Evolutionary conservation across 2,113 vertebrate genomes (phyloP).

Genomic region (Melanotaenia duboulayi): DNA sequence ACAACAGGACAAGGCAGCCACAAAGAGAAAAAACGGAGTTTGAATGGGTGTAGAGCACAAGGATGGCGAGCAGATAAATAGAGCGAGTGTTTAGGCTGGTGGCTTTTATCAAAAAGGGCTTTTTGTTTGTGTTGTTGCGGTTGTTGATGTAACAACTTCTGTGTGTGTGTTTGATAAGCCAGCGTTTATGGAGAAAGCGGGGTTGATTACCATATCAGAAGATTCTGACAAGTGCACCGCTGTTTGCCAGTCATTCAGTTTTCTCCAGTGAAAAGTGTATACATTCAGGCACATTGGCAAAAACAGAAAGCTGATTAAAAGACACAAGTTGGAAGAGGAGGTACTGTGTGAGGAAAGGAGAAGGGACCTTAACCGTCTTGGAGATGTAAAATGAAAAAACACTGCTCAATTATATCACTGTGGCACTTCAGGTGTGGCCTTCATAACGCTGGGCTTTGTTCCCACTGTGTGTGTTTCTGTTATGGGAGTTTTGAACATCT

Average conservation of each 20-base stretch:
- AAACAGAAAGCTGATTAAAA: constrained; percentile 44
- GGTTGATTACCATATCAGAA: constrained; percentile 73
- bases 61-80: constrained; percentile 52
- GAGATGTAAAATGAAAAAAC: constrained; percentile 49
- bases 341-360: constrained; percentile 17
- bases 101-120: constrained; percentile 65
- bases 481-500: constrained; percentile 42
- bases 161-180: constrained; percentile 57
- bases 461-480: constrained; percentile 46
- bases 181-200: constrained; percentile 37
- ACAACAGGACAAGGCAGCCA: constrained; percentile 62
- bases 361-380: constrained; percentile 29
- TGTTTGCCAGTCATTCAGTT: constrained; percentile 52
- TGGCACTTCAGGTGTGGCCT: constrained; percentile 64
- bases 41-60: constrained; percentile 57
- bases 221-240: constrained; percentile 52
- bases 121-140: constrained; percentile 66
- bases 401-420: constrained; percentile 59
- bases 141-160: constrained; percentile 52
- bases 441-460: constrained; percentile 40
- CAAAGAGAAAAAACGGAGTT: constrained; percentile 48
- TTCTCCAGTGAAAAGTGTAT: constrained; percentile 51
- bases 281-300: constrained; percentile 45
- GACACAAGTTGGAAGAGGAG: constrained; percentile 36
- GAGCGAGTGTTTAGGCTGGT: constrained; percentile 60